Conservation (phyloP, 2,113 vertebrate genomes). For the Ovis aries region ARS-UI_Ramb_v3.0 NC_056075.1:50155501-50156000, state of each 20-base stretch:
- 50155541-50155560: background rate
- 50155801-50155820: background rate
- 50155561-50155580: background rate
- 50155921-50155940: background rate
- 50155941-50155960: fast-evolving
- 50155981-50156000: fast-evolving
- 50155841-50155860: background rate
- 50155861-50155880: background rate
- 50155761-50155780: background rate
- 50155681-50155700: background rate
- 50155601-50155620: background rate
- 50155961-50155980: background rate
- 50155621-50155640: background rate
- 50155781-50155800: background rate
- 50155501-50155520: background rate
- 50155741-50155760: background rate
- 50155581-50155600: fast-evolving
- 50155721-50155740: background rate
- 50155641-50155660: background rate
- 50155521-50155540: background rate
- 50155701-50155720: background rate
- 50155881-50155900: background rate
- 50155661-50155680: background rate
- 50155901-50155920: background rate
- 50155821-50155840: background rate